Evolutionary conservation across 2,797 vertebrate genomes (phyloP), one percentile per base, ranked within the genome.

Genomic region (Leucoraja ocellata): DNA sequence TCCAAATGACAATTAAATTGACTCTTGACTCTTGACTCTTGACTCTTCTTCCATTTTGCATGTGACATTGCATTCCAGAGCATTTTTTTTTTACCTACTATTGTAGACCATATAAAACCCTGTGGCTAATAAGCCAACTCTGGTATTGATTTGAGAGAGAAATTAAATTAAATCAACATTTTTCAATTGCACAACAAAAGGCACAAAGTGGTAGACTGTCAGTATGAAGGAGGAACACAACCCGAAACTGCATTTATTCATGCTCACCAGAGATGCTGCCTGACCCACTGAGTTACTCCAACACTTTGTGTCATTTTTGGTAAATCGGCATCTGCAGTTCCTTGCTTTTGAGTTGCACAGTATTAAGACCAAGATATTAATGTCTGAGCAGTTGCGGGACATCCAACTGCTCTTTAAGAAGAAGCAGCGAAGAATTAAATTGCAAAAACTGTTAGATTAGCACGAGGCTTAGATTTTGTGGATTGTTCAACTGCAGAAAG

Each of bases 101-200:
- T 73, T 91, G 61, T 65, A 18, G 32, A n/a, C 32, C 32, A 16
- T 65, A 88, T 88, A 63, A 88, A 88, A 32, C 61, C 23, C 71
- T 73, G 90, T 54, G 36, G 7, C 23, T 92, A 92, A 76, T 92
- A 25, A 91, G 39, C 39, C 90, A 91, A 28, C 84, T 91, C 36
- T 74, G 63, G 25, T 54, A 74, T 9, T 25, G 25, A 92, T 28
- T 21, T 74, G 71, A 73, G 71, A 73, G 25, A 58, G 81, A 46
- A 92, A 76, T n/a, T 4, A 25, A 74, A 76, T 74, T 58, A 92
- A 74, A 92, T 25, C 11, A 11, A 54, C 46, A 54, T 46, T 28
- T 92, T 32, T 1, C 21, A 21, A 3, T 68, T 90, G 63, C n/a
- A 36, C 46, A 46, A 46, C 46, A 46, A 46, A 46, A 46, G 46